These are phyloP conservation scores for Aphrocallistes beatrix DNA, from an alignment of 37 sponge, comb jelly and placozoan species.

Conservation along the genomic window DNA sequence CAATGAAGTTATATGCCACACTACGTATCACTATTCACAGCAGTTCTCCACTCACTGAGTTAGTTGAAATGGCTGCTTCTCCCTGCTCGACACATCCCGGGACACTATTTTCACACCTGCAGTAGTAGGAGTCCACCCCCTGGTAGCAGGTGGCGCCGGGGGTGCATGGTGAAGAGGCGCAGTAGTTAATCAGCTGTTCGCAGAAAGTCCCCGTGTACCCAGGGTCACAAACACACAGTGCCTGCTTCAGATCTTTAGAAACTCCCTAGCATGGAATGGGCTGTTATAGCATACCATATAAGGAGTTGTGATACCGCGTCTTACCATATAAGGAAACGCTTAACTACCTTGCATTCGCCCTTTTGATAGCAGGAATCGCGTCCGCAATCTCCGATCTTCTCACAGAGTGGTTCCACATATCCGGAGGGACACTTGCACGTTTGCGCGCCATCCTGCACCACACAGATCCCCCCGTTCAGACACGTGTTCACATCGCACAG, in stretches of 20 bases:
- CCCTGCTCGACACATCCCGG: not conserved
- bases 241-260: not conserved
- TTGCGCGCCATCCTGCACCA: not conserved
- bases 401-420: not conserved
- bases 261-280: not conserved
- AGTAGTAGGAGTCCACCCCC: not conserved
- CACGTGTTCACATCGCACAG: not conserved
- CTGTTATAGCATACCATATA: not conserved
- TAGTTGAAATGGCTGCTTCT: not conserved
- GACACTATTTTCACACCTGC: slow-evolving; percentile 3
- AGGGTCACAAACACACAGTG: not conserved
- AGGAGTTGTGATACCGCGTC: too few species aligned
- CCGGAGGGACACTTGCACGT: not conserved
- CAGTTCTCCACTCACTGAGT: not conserved
- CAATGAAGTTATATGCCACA: not conserved
- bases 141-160: slow-evolving; percentile 7
- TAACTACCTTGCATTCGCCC: not conserved
- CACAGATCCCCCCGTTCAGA: not conserved
- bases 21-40: not conserved
- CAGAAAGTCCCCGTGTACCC: slow-evolving; percentile 22
- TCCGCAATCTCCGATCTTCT: not conserved
- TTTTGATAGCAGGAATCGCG: not conserved
- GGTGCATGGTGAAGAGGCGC: not conserved
- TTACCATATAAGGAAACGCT: not conserved
- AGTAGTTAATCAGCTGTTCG: not conserved